Evolutionary conservation across 2,888 invertebrate genomes (phyloP).

Genomic region (Netelia virgata): DNA sequence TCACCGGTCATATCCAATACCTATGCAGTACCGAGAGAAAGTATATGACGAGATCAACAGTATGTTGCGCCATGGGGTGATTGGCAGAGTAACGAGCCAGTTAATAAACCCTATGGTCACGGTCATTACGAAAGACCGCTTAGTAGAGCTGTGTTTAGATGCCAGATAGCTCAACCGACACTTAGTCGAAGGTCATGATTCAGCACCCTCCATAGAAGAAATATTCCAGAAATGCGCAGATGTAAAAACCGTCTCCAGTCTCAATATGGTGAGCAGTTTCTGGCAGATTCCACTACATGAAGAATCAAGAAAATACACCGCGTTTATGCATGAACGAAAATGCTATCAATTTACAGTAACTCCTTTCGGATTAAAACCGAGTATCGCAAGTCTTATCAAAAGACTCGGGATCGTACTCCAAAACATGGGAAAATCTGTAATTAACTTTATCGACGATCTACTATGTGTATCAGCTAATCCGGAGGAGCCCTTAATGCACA

Average conservation of each 20-base stretch:
- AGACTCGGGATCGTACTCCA: slow-evolving; percentile 24
- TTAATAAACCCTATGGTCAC: slow-evolving; percentile 4
- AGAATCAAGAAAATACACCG: neutral
- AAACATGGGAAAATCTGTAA: neutral
- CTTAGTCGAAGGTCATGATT: neutral
- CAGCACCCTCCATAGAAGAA: neutral
- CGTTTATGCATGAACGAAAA: neutral
- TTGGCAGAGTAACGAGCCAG: neutral
- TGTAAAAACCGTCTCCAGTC: neutral
- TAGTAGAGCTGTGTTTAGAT: neutral
- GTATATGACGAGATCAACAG: neutral
- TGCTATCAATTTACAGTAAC: slow-evolving; percentile 15
- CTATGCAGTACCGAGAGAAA: neutral
- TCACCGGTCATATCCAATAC: neutral
- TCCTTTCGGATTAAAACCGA: neutral
- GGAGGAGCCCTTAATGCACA: neutral
- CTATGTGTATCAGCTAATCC: slow-evolving; percentile 9
- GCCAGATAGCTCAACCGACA: neutral
- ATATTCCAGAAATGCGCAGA: slow-evolving; percentile 4
- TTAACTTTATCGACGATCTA: slow-evolving; percentile 49
- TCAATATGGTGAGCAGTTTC: slow-evolving; percentile 22
- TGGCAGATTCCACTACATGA: neutral
- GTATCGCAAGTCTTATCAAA: neutral
- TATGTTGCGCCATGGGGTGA: slow-evolving; percentile 4
- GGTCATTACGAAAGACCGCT: slow-evolving; percentile 1